Conservation (phyloP, 2,888 invertebrate genomes). For the Laothoe populi region DNA sequence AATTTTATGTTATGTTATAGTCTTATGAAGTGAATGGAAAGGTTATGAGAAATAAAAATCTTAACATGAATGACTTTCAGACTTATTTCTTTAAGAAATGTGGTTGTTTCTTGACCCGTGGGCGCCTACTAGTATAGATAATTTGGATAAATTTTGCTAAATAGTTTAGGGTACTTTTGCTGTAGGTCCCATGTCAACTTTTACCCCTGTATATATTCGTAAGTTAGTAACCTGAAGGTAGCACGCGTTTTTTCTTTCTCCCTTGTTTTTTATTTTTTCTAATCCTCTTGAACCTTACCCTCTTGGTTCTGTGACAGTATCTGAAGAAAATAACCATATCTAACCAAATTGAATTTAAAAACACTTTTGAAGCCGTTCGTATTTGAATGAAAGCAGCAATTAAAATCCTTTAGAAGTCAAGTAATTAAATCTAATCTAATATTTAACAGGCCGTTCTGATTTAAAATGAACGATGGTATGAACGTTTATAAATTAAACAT, state of each 20-base stretch:
- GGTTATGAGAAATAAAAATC: too few species aligned
- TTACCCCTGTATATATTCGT: too few species aligned
- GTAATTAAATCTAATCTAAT: slow-evolving; percentile 8
- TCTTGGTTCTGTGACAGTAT: slow-evolving; percentile 26
- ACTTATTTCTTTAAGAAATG: too few species aligned
- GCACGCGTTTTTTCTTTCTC: slow-evolving; percentile 23
- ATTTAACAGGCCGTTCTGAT: slow-evolving; percentile 15
- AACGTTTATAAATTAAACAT: slow-evolving; percentile 21
- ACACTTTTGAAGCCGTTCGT: neutral
- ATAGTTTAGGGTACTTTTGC: too few species aligned
- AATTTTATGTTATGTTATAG: too few species aligned
- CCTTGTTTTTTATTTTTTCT: slow-evolving; percentile 22
- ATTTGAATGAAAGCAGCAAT: neutral
- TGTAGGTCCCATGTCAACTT: too few species aligned
- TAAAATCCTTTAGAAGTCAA: neutral
- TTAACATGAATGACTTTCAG: too few species aligned
- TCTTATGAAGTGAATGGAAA: too few species aligned
- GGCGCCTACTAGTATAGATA: too few species aligned
- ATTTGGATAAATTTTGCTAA: too few species aligned
- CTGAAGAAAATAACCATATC: slow-evolving; percentile 31
- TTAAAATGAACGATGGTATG: neutral
- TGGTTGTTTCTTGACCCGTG: too few species aligned
- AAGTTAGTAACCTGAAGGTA: slow-evolving; percentile 9
- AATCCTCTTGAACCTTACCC: slow-evolving; percentile 23
- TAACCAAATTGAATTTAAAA: slow-evolving; percentile 2